These are phyloP conservation scores for Halcyon senegalensis DNA, from an alignment of 2,113 vertebrate species.

Conservation along the genomic window DNA sequence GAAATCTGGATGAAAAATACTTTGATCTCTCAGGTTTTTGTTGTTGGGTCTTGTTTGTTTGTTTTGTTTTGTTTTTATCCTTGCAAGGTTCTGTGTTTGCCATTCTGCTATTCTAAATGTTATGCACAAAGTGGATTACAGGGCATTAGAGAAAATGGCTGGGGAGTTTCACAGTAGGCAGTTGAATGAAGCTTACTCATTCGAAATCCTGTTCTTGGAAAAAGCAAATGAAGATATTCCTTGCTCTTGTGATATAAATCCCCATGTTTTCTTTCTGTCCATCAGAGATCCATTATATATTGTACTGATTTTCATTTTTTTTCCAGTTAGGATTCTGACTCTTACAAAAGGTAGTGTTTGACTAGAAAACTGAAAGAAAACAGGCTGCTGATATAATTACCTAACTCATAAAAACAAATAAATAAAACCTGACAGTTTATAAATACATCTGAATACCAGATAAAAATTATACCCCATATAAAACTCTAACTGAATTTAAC, in stretches of 20 bases:
- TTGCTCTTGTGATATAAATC: background rate
- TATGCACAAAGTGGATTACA: slow-evolving; percentile 42
- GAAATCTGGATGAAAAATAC: background rate
- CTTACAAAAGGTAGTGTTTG: background rate
- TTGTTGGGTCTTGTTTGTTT: too few relatives aligned
- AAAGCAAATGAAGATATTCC: background rate
- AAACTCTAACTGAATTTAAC: background rate
- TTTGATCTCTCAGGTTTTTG: background rate
- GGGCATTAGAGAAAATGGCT: slow-evolving; percentile 1
- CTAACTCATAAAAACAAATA: background rate
- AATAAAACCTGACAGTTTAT: background rate
- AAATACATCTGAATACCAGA: background rate
- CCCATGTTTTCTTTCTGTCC: background rate
- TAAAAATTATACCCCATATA: background rate
- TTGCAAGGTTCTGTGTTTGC: background rate
- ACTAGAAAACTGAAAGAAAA: background rate
- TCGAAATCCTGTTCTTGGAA: slow-evolving; percentile 38
- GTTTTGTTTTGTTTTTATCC: background rate
- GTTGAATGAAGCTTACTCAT: background rate
- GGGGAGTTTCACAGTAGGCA: slow-evolving; percentile 9
- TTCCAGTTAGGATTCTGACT: background rate
- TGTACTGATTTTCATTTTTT: background rate
- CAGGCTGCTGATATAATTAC: background rate
- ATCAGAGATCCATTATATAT: background rate
- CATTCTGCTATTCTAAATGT: background rate